These are phyloP conservation scores for Tadarida brasiliensis DNA, from an alignment of 2,797 vertebrate species.

Conservation along the genomic window DNA sequence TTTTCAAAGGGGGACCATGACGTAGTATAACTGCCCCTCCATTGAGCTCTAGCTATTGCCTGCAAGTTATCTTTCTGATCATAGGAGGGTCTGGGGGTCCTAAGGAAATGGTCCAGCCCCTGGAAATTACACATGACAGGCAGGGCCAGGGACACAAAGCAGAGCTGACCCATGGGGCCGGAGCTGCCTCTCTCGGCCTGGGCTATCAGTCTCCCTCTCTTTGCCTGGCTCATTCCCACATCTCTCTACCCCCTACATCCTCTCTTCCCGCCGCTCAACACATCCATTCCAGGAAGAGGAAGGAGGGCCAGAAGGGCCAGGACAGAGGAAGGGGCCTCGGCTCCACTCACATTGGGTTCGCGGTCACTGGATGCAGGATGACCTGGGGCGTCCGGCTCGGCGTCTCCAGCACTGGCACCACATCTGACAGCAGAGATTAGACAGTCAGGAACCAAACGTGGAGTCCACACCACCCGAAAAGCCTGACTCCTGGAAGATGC, in stretches of 20 bases:
- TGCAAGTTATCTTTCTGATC: not conserved
- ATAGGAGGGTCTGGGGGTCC: not conserved
- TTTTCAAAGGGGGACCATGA: not conserved
- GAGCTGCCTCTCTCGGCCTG: not conserved
- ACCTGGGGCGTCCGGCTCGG: conserved; percentile 97
- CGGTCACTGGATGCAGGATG: conserved; percentile 96
- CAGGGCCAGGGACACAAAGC: not conserved
- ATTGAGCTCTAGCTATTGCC: not conserved
- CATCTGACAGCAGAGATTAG: conserved; percentile 89
- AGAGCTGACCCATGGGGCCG: fast-evolving
- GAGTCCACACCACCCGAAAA: conserved; percentile 38
- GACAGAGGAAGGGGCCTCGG: not conserved
- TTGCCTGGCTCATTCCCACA: not conserved
- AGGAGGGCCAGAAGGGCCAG: not conserved
- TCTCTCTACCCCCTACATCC: not conserved
- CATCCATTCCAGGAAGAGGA: not conserved
- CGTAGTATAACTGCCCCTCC: not conserved
- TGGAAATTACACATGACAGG: not conserved
- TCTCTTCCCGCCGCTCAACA: fast-evolving
- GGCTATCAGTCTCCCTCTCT: not conserved
- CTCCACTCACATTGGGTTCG: conserved; percentile 94
- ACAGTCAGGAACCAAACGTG: conserved; percentile 38
- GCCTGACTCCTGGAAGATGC: not conserved
- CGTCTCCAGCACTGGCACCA: conserved; percentile 94
- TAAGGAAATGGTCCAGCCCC: not conserved